A percentile compares a stretch with the other conserved stretches of the same genome.
Conservation (phyloP, 1,140 invertebrate genomes). For the Bombus superbus region DNA sequence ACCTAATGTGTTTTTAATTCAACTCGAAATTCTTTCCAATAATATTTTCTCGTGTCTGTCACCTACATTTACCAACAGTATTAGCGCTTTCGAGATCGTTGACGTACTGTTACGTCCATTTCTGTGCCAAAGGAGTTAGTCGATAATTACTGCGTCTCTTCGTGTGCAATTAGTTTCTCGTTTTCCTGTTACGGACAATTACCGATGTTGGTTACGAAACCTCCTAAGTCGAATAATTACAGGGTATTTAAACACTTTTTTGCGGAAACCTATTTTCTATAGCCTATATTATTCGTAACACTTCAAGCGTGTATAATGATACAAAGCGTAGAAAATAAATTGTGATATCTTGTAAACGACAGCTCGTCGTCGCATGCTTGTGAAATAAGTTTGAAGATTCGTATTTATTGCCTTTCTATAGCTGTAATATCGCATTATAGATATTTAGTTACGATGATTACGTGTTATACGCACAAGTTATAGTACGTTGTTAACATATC, state of each 20-base stretch:
- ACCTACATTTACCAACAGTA: not conserved
- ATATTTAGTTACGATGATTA: not conserved
- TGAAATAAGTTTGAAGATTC: not conserved
- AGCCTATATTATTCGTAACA: not conserved
- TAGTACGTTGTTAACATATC: not conserved
- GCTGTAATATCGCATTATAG: too few relatives aligned
- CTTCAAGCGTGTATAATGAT: not conserved
- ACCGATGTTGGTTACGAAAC: conserved; percentile 19
- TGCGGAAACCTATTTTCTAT: conserved; percentile 3
- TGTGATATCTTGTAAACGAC: not conserved
- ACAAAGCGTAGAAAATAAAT: not conserved
- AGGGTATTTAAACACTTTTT: conserved; percentile 2
- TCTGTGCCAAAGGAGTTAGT: conserved; percentile 11
- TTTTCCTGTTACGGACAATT: conserved; percentile 26
- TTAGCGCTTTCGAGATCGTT: not conserved
- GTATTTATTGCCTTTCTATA: not conserved
- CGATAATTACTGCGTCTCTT: conserved; percentile 10
- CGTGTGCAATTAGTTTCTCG: conserved; percentile 26
- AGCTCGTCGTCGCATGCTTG: not conserved
- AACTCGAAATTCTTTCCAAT: too few relatives aligned
- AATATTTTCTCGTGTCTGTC: not conserved
- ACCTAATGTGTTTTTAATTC: too few relatives aligned
- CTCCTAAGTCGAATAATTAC: not conserved
- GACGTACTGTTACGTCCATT: not conserved
- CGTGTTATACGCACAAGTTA: too few relatives aligned